Percentiles rank a stretch among this genome's conserved stretches.
Conservation (phyloP, 2,797 vertebrate genomes). For the Argya squamiceps region DNA sequence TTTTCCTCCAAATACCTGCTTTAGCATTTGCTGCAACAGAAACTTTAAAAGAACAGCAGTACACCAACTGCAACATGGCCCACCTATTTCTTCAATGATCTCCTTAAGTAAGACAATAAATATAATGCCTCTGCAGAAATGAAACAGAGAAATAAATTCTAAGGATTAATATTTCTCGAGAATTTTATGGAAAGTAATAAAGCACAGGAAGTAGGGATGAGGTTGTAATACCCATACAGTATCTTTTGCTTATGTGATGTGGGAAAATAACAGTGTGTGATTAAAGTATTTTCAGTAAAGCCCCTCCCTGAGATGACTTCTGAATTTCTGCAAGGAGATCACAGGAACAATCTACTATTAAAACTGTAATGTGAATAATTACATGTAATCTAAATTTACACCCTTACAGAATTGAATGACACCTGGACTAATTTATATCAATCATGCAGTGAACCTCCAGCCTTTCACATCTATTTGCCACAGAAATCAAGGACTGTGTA, state of each 20-base stretch:
- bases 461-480: not conserved
- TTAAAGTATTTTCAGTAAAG: not conserved
- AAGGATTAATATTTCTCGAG: not conserved
- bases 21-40: not conserved
- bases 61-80: not conserved
- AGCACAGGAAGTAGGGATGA: not conserved
- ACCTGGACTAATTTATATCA: not conserved
- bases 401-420: not conserved
- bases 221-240: not conserved
- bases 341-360: not conserved
- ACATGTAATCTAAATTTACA: not conserved
- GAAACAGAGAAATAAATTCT: not conserved
- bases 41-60: not conserved
- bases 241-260: not conserved
- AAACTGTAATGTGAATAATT: not conserved
- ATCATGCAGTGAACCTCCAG: not conserved
- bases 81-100: not conserved
- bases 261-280: not conserved
- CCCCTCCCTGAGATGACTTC: not conserved
- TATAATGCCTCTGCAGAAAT: not conserved
- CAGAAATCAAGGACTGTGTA: not conserved
- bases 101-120: not conserved
- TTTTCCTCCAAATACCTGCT: not conserved
- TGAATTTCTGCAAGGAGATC: not conserved
- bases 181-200: not conserved